These are phyloP conservation scores for Hirudo medicinalis DNA, from an alignment of 1,140 invertebrate species.

Conservation along the genomic window DNA sequence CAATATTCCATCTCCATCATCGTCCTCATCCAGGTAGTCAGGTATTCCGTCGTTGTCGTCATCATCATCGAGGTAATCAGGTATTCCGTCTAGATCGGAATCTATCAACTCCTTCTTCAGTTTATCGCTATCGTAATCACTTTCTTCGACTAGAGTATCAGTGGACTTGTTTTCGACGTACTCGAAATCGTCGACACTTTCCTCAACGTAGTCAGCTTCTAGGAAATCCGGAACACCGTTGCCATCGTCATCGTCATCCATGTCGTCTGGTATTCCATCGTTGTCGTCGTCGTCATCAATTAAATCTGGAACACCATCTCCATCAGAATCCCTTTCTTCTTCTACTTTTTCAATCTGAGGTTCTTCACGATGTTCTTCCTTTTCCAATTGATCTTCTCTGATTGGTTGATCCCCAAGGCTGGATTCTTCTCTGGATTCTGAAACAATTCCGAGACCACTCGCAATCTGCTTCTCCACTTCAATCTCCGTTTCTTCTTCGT, in stretches of 20 bases:
- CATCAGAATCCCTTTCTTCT: constrained; percentile 13
- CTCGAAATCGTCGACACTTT: neutral
- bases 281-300: constrained; percentile 21
- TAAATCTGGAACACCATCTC: constrained; percentile 19
- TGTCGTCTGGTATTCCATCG: constrained; percentile 10
- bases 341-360: neutral
- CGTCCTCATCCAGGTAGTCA: constrained; percentile 21
- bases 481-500: neutral
- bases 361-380: neutral
- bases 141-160: neutral
- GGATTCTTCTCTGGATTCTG: neutral
- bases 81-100: constrained; percentile 20
- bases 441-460: neutral
- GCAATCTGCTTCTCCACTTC: constrained; percentile 4
- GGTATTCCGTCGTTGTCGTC: constrained; percentile 26
- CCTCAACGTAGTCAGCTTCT: constrained; percentile 10
- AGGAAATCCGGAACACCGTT: constrained; percentile 9
- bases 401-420: neutral
- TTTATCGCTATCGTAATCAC: constrained; percentile 11
- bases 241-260: constrained; percentile 17
- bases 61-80: constrained; percentile 22
- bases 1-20: constrained; percentile 17
- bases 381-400: neutral
- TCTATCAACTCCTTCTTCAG: constrained; percentile 14
- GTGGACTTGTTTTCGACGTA: constrained; percentile 10